phyloP scores from a whole-genome alignment of 2,113 vertebrate genomes.

The Capreolus pygargus region DNA sequence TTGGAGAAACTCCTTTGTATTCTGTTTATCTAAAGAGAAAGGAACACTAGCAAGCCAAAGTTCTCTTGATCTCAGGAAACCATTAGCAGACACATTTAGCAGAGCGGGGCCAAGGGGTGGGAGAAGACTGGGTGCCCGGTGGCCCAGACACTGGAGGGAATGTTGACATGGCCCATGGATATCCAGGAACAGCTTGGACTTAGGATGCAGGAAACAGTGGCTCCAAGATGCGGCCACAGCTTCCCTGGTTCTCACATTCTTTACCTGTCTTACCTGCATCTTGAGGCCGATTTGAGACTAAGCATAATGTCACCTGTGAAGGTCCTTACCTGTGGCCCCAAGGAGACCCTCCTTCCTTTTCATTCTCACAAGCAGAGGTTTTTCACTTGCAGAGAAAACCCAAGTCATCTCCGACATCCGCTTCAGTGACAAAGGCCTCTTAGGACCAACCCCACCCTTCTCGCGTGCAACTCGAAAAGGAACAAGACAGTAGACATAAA shows the following conservation, averaged over 20 bases:
- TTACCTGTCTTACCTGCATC: background rate
- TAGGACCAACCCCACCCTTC: background rate
- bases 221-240: background rate
- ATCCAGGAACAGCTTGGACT: background rate
- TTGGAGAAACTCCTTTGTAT: background rate
- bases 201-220: background rate
- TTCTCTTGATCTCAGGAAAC: conserved; percentile 22
- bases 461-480: background rate
- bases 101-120: background rate
- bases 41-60: background rate
- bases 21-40: conserved; percentile 12
- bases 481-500: background rate
- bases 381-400: background rate
- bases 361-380: background rate
- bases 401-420: background rate
- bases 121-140: background rate
- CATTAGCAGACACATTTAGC: background rate
- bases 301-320: background rate
- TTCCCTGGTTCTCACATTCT: background rate
- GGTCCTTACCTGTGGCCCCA: background rate
- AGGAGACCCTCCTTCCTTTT: background rate
- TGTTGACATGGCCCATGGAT: background rate
- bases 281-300: background rate
- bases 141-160: background rate
- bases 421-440: background rate